phyloP scores from a whole-genome alignment of 2,888 invertebrate genomes.

The Eupsilia transversa region DNA sequence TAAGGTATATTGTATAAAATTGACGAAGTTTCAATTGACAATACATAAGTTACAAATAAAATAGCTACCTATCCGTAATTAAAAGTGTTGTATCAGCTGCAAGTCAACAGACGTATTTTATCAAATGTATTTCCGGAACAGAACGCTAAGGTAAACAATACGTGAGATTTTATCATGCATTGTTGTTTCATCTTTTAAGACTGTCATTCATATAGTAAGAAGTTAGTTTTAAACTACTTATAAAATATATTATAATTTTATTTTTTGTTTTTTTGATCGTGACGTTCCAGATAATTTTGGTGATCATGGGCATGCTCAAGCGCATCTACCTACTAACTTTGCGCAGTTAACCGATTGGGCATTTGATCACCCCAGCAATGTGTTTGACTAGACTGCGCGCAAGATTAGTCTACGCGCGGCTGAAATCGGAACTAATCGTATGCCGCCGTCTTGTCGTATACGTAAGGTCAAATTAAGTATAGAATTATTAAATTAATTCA shows the following conservation, averaged over 20 bases:
- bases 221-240: not conserved
- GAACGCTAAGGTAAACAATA: conserved; percentile 32
- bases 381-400: too few species aligned
- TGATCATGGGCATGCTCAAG: not conserved
- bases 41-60: not conserved
- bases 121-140: conserved; percentile 27
- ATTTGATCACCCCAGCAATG: too few species aligned
- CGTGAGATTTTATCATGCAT: conserved; percentile 36
- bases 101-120: conserved; percentile 1
- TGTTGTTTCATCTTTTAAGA: not conserved
- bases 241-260: not conserved
- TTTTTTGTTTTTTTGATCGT: not conserved
- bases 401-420: too few species aligned
- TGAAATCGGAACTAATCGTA: too few species aligned
- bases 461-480: too few species aligned
- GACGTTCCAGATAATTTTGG: too few species aligned
- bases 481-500: too few species aligned
- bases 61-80: not conserved
- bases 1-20: too few species aligned
- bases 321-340: not conserved
- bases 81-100: conserved; percentile 23
- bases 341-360: not conserved
- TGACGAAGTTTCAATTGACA: not conserved
- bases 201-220: not conserved
- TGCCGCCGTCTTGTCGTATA: too few species aligned